Evolutionary conservation across 35 echinoderm and acorn worm genomes (phyloP).

Genomic region (Eucidaris tribuloides): DNA sequence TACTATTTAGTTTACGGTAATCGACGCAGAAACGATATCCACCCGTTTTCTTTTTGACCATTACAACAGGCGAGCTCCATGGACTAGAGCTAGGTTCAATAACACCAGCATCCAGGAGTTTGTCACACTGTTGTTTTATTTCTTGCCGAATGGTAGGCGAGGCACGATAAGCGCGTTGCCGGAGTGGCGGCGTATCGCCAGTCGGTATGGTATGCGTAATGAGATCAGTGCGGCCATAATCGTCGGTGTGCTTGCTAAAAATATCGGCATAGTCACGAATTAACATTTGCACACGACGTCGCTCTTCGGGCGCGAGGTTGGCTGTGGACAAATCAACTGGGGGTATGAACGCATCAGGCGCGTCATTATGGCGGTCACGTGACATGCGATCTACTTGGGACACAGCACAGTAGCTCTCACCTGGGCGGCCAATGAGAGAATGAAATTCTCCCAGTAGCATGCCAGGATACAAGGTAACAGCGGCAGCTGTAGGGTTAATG

Average conservation of each 20-base stretch:
- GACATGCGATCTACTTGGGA: background rate
- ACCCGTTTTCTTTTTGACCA: constrained; percentile 51
- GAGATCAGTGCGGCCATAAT: constrained; percentile 25
- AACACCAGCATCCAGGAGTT: constrained; percentile 7
- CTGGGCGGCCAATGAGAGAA: background rate
- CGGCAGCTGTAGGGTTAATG: background rate
- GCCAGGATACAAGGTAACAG: background rate
- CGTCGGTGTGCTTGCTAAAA: background rate
- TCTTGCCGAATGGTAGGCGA: background rate
- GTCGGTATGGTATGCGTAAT: constrained; percentile 28
- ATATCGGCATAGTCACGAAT: background rate
- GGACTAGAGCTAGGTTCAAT: constrained; percentile 43
- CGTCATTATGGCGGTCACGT: background rate
- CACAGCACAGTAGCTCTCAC: background rate
- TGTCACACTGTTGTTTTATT: background rate
- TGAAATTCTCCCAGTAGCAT: background rate
- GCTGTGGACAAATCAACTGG: background rate
- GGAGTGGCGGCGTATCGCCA: background rate
- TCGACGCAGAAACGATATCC: constrained; percentile 46
- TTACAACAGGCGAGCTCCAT: constrained; percentile 59
- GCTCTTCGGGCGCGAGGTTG: background rate
- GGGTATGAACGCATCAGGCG: no score
- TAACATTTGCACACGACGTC: background rate
- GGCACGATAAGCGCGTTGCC: constrained; percentile 9
- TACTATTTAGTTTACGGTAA: constrained; percentile 32